A percentile compares a stretch with the other conserved stretches of the same genome.
These are phyloP conservation scores for Axea sp. DNA, from an alignment of 2,888 invertebrate species.

Conservation along the genomic window DNA sequence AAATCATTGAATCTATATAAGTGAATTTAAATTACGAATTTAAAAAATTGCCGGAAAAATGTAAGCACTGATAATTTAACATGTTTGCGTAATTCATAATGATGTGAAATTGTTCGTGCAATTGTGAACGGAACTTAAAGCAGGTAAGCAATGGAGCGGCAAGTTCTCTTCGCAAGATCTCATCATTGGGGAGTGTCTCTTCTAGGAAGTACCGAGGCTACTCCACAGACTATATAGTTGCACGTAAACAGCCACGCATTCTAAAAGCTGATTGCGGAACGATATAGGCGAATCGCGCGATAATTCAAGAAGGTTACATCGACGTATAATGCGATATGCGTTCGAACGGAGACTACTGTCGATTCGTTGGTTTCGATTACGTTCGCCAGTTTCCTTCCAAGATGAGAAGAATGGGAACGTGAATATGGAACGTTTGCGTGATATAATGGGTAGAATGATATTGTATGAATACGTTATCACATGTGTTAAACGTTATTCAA, in stretches of 20 bases:
- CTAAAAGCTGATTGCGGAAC: constrained; percentile 65
- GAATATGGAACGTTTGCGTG: constrained; percentile 48
- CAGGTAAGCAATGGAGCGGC: constrained; percentile 49
- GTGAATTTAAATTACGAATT: no score
- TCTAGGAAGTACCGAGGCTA: constrained; percentile 68
- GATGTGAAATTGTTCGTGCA: constrained; percentile 1
- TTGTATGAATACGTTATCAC: constrained; percentile 56
- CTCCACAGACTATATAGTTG: constrained; percentile 36
- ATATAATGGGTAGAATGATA: constrained; percentile 55
- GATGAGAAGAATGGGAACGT: constrained; percentile 45
- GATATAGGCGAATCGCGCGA: constrained; percentile 63
- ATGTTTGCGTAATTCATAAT: no score
- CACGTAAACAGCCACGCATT: constrained; percentile 42
- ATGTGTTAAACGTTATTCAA: constrained; percentile 53
- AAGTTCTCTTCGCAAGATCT: constrained; percentile 67
- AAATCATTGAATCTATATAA: no score
- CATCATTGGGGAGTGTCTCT: constrained; percentile 71
- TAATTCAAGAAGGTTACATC: constrained; percentile 57
- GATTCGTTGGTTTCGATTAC: constrained; percentile 54
- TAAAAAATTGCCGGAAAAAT: no score
- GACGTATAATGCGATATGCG: constrained; percentile 56
- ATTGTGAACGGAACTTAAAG: constrained; percentile 56
- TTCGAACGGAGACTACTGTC: constrained; percentile 50
- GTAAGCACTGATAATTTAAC: no score
- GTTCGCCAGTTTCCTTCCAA: constrained; percentile 45